Evolutionary conservation across 1,140 invertebrate species (phyloP), one percentile per base, ranked within the genome.

Genomic region (Pollicipes pollicipes): DNA sequence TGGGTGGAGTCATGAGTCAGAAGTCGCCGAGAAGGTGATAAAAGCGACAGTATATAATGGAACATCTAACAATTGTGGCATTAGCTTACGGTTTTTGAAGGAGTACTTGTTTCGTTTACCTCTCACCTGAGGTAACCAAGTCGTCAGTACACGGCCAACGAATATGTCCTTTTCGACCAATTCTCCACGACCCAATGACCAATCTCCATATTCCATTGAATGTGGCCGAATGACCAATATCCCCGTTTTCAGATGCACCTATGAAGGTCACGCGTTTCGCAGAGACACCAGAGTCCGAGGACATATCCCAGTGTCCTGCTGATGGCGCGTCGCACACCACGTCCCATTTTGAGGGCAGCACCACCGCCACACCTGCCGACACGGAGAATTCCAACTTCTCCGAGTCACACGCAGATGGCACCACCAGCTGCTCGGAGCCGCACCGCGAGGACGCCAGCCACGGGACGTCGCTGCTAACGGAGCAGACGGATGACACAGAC

Each of bases 371-470:
- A 21, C 45, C 45, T 10, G 45, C 45, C 6, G 45, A 58, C 45
- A 58, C 45, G 45, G 45, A 58, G 10, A 58, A 58, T 21, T 58
- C 45, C 6, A 58, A 58, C 45, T 21, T 58, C 6, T 58, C 45
- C 10, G 45, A 58, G 45, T 10, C 13, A 2, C 10, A 10, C 13
- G 45, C 45, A 58, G 45, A 58, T 58, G 45, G 45, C 45, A 58
- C 45, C 45, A 58, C 45, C 45, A 58, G 45, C 45, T 58, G 45
- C 45, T 58, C 45, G 45, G 45, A 58, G 45, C 45, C 45, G 45
- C 45, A 58, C 45, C 8, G 45, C 13, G 45, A 58, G 45, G 45
- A 58, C 45, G 45, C 45, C 45, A 58, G 45, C 45, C 6, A 21
- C 13, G 45, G 10, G 10, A 58, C 45, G 45, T 58, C 45, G 8